Conservation (phyloP, 2,797 vertebrate species). For the Muscicapa comitata region DNA sequence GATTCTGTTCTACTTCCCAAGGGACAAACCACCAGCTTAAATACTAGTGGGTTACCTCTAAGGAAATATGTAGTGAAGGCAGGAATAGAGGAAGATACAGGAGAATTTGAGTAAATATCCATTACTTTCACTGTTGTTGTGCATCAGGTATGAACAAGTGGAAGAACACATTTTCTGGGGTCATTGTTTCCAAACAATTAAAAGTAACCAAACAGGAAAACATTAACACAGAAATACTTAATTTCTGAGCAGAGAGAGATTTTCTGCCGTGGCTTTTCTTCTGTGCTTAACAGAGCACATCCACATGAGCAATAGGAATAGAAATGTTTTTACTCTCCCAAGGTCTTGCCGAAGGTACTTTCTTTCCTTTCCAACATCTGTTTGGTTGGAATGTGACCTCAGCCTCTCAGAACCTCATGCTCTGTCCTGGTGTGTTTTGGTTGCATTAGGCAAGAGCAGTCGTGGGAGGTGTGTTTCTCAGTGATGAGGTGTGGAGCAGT, state of each 20-base stretch:
- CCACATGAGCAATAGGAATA: neutral
- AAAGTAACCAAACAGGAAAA: neutral
- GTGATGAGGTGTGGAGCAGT: constrained; percentile 69
- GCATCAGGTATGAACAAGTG: neutral
- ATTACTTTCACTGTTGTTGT: neutral
- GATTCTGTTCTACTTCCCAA: neutral
- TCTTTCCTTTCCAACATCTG: constrained; percentile 17
- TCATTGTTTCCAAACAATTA: neutral
- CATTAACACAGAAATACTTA: neutral
- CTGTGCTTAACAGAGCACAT: neutral
- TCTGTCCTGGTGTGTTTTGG: constrained; percentile 49
- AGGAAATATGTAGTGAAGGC: neutral
- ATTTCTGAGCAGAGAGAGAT: neutral
- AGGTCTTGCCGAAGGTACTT: neutral
- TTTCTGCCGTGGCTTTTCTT: neutral
- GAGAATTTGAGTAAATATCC: neutral
- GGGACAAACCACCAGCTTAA: neutral
- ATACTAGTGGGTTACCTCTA: neutral
- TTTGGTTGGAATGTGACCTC: constrained; percentile 58
- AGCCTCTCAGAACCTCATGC: neutral
- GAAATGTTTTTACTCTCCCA: neutral
- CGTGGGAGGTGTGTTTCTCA: constrained; percentile 45
- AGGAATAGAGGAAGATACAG: neutral
- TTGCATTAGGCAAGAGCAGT: neutral
- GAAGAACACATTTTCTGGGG: neutral